phyloP scores from a whole-genome alignment of 1,140 invertebrate genomes.

The Plutomurus gul region DNA sequence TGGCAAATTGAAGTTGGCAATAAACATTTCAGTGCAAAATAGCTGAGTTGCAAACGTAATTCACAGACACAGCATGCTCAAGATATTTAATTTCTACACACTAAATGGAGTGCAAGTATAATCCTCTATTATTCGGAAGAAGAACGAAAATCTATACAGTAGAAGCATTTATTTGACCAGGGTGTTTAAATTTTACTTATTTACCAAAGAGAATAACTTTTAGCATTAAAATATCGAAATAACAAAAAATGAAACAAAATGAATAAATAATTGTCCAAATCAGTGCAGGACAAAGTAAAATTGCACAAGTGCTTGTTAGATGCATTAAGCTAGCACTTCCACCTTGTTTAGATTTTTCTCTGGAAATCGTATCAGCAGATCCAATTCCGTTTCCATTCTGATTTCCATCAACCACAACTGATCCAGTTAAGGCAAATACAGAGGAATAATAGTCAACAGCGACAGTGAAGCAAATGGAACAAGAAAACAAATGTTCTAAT shows the following conservation, averaged over 20 bases:
- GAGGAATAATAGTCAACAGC: not conserved
- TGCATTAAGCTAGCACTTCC: not conserved
- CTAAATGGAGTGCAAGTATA: not conserved
- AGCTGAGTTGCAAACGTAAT: conserved; percentile 9
- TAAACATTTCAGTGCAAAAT: not conserved
- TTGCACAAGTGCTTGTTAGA: not conserved
- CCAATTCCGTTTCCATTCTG: not conserved
- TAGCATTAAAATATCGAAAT: not conserved
- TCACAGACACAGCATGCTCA: conserved; percentile 22
- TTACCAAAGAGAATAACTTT: too few species aligned
- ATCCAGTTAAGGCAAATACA: not conserved
- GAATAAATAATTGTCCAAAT: not conserved
- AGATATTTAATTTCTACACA: too few species aligned
- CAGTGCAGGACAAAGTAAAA: not conserved
- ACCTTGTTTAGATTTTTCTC: not conserved
- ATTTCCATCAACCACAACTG: not conserved
- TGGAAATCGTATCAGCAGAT: too few species aligned
- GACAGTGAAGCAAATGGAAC: not conserved
- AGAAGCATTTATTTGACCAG: not conserved
- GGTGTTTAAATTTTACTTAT: not conserved
- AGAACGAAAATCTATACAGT: too few species aligned
- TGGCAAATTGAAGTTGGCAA: not conserved
- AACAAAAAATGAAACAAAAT: not conserved
- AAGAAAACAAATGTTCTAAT: too few species aligned
- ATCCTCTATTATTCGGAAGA: too few species aligned